Conservation (phyloP, 2,888 invertebrate species). For the Chironomus tentans region DNA sequence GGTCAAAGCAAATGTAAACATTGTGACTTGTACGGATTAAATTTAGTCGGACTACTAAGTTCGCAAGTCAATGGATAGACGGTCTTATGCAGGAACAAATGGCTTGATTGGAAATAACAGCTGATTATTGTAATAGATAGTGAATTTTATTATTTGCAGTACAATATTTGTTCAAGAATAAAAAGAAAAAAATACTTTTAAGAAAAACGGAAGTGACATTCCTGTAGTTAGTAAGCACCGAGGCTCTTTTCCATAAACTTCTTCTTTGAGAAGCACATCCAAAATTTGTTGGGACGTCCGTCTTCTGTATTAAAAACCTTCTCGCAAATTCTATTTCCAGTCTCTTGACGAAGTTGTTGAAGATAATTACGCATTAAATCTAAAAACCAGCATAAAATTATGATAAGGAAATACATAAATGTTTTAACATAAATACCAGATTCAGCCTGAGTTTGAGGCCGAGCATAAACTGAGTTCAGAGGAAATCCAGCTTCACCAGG, state of each 20-base stretch:
- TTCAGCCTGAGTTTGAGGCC: conserved; percentile 68
- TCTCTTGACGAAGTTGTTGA: conserved; percentile 91
- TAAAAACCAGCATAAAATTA: conserved; percentile 37
- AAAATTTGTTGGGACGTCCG: conserved; percentile 98
- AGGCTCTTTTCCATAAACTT: conserved; percentile 99
- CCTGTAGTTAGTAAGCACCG: background rate
- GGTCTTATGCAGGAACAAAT: too few species aligned
- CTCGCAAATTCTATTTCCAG: conserved; percentile 82
- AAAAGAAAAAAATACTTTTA: too few species aligned
- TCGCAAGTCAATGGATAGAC: too few species aligned
- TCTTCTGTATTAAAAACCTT: conserved; percentile 81
- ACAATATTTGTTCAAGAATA: too few species aligned
- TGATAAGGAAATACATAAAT: background rate
- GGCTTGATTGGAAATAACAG: too few species aligned
- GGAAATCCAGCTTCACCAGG: conserved; percentile 95
- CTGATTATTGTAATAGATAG: too few species aligned
- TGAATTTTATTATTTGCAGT: too few species aligned
- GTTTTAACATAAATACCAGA: conserved; percentile 65
- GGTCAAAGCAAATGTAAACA: too few species aligned
- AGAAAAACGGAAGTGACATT: background rate
- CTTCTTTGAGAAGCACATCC: conserved; percentile 98
- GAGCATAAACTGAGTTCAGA: conserved; percentile 88
- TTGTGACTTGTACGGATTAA: too few species aligned
- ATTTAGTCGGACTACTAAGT: too few species aligned
- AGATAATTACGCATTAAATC: conserved; percentile 89